Conservation (phyloP, 2,888 invertebrate genomes). For the Charanyca ferruginea region DNA sequence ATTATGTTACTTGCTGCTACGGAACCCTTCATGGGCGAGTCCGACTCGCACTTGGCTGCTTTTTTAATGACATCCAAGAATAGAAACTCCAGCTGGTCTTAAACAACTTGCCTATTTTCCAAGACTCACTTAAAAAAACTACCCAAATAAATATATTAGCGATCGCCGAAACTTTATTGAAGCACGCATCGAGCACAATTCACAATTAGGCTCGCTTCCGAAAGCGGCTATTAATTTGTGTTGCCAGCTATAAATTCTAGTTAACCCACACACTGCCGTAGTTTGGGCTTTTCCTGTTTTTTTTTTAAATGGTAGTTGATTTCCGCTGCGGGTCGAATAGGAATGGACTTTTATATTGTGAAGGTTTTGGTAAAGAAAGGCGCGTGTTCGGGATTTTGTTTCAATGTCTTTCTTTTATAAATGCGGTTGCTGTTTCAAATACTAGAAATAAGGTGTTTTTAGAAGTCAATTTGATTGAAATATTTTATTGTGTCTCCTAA, state of each 20-base stretch:
- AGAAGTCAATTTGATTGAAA: neutral
- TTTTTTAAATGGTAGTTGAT: constrained; percentile 62
- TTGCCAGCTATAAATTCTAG: constrained; percentile 67
- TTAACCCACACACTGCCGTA: constrained; percentile 65
- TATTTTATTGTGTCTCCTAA: no score
- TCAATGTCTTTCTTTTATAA: neutral
- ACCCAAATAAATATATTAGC: constrained; percentile 37
- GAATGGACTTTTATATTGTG: constrained; percentile 53
- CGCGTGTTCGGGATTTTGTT: constrained; percentile 4
- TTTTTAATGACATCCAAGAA: neutral
- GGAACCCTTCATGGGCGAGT: no score
- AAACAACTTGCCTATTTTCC: constrained; percentile 3
- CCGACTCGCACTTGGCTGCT: no score
- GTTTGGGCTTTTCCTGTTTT: constrained; percentile 53
- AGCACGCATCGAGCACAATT: constrained; percentile 62
- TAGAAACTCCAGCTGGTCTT: neutral
- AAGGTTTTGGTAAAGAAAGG: constrained; percentile 7
- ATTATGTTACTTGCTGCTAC: no score
- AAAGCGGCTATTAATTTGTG: constrained; percentile 69
- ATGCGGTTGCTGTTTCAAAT: fast-evolving
- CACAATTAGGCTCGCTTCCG: constrained; percentile 62
- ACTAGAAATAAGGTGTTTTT: neutral
- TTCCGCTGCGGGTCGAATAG: constrained; percentile 45
- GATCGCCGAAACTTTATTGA: constrained; percentile 43
- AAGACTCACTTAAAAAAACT: constrained; percentile 10